phyloP scores from a whole-genome alignment of 2,113 vertebrate species.

The Dipodomys merriami region DNA sequence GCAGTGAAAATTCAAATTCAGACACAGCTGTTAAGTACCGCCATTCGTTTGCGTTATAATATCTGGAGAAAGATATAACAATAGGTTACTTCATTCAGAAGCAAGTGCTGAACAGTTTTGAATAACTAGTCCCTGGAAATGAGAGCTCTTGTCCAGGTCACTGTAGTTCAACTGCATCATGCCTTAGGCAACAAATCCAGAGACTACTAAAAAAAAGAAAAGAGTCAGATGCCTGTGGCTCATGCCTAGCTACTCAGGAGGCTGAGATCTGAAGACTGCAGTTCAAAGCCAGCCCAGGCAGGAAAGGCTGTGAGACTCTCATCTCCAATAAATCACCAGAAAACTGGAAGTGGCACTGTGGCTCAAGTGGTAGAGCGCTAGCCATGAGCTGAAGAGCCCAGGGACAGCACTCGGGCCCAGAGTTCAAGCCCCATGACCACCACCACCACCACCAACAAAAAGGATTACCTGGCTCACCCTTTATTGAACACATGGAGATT shows the following conservation, averaged over 20 bases:
- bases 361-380: no score
- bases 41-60: slow-evolving; percentile 76
- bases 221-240: neutral
- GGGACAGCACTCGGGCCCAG: no score
- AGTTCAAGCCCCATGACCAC: no score
- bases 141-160: neutral
- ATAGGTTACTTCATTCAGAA: slow-evolving; percentile 65
- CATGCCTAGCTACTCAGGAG: no score
- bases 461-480: neutral
- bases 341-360: no score
- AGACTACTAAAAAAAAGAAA: neutral
- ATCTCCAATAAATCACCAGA: no score
- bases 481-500: neutral
- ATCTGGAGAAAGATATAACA: slow-evolving; percentile 70
- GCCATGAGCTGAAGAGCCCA: no score
- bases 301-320: no score
- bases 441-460: no score
- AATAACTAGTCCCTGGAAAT: neutral
- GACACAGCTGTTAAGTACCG: slow-evolving; percentile 54
- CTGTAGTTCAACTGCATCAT: neutral
- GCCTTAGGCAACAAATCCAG: slow-evolving; percentile 16
- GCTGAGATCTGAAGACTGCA: no score
- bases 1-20: slow-evolving; percentile 69
- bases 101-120: slow-evolving; percentile 26
- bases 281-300: no score